These are phyloP conservation scores for Lamprotornis superbus DNA, from an alignment of 2,113 vertebrate genomes.

Conservation along the genomic window DNA sequence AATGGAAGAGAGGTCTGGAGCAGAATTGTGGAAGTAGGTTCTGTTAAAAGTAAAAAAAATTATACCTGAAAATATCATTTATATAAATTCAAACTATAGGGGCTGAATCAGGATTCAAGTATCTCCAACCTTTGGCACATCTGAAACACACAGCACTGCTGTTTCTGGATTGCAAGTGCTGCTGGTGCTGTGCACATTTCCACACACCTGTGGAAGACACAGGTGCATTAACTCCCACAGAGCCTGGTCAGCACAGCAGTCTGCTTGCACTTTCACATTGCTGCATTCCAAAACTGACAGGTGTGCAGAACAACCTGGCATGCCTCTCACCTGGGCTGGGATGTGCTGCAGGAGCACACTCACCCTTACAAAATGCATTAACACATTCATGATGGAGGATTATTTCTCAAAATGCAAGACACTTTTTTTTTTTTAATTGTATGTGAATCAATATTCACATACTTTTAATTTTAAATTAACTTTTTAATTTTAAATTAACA, in stretches of 20 bases:
- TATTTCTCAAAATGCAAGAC: not conserved
- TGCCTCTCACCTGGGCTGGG: not conserved
- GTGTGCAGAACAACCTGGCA: not conserved
- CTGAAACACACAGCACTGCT: not conserved
- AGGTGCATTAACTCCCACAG: not conserved
- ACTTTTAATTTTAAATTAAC: not conserved
- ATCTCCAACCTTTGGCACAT: not conserved
- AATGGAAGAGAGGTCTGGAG: not conserved
- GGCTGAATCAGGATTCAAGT: not conserved
- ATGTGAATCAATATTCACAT: not conserved
- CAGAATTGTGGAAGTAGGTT: not conserved
- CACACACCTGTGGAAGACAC: not conserved
- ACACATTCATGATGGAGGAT: not conserved
- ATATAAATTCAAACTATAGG: not conserved
- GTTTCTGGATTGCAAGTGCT: not conserved
- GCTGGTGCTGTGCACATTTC: not conserved
- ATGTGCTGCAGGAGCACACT: slow-evolving; percentile 15
- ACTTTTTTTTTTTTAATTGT: not conserved
- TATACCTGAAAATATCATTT: not conserved
- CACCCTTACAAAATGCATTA: slow-evolving; percentile 24
- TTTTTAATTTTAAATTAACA: slow-evolving; percentile 4
- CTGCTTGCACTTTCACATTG: slow-evolving; percentile 1
- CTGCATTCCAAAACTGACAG: not conserved
- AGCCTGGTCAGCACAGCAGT: not conserved
- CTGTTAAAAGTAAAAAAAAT: not conserved